Evolutionary conservation across 1,140 invertebrate species (phyloP).

Genomic region (Gonioctena quinquepunctata): DNA sequence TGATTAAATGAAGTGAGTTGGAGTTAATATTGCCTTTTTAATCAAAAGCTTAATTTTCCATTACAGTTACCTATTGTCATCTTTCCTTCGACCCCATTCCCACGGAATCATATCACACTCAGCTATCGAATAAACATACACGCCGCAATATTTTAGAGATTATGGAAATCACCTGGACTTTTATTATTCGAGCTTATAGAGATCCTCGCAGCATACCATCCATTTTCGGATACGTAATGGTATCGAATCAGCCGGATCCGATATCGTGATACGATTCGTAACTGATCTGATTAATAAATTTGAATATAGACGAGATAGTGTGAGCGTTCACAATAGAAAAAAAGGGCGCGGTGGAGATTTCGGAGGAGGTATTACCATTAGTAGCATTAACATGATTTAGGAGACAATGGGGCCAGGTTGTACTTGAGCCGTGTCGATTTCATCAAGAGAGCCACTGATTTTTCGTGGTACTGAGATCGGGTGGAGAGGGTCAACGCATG

Average conservation of each 20-base stretch:
- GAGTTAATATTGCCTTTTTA: too few relatives aligned
- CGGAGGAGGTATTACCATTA: constrained; percentile 11
- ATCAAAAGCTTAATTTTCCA: too few relatives aligned
- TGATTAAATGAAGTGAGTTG: too few relatives aligned
- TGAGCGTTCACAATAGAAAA: background rate
- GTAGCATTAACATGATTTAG: constrained; percentile 2
- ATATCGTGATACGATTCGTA: background rate
- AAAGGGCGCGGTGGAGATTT: background rate
- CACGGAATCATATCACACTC: too few relatives aligned
- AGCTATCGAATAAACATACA: too few relatives aligned
- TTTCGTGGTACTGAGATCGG: background rate
- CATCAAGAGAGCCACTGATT: background rate
- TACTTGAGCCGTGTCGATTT: background rate
- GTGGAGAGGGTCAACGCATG: background rate
- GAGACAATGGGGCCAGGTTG: background rate
- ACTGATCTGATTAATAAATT: constrained; percentile 11
- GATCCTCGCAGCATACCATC: background rate
- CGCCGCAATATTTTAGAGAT: background rate
- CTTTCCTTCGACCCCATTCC: too few relatives aligned
- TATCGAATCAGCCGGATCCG: background rate
- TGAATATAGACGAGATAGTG: constrained; percentile 11
- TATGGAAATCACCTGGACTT: background rate
- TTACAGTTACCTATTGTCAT: too few relatives aligned
- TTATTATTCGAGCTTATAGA: background rate
- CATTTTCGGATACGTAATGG: background rate